Evolutionary conservation across 2,888 invertebrate species (phyloP).

Genomic region (Podabrus alpinus): DNA sequence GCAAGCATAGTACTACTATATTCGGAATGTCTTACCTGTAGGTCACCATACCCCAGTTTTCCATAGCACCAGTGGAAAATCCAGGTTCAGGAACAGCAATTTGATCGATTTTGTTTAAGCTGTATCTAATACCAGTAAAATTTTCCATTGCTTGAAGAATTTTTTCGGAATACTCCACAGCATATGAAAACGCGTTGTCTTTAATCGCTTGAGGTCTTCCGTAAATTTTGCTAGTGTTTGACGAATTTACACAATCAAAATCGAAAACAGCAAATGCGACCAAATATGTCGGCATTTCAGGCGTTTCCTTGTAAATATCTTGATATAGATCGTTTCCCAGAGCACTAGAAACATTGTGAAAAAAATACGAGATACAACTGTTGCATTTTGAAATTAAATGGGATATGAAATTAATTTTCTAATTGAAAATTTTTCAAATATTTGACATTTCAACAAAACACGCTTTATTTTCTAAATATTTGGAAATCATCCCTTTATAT

Average conservation of each 20-base stretch:
- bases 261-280: slow-evolving; percentile 82
- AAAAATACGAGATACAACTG: not conserved
- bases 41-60: slow-evolving; percentile 84
- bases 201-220: slow-evolving; percentile 55
- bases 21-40: slow-evolving; percentile 59
- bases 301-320: slow-evolving; percentile 49
- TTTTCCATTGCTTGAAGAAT: slow-evolving; percentile 58
- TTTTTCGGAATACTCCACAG: slow-evolving; percentile 53
- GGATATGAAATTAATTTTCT: not conserved
- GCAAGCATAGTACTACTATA: no score
- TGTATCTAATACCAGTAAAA: slow-evolving; percentile 62
- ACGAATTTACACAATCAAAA: slow-evolving; percentile 15
- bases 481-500: not conserved
- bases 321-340: slow-evolving; percentile 9
- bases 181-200: slow-evolving; percentile 50
- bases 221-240: slow-evolving; percentile 21
- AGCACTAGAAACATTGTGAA: slow-evolving; percentile 3
- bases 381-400: not conserved
- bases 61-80: slow-evolving; percentile 81
- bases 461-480: not conserved
- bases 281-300: slow-evolving; percentile 75
- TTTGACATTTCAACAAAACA: not conserved
- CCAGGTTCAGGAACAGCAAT: slow-evolving; percentile 70
- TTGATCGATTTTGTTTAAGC: slow-evolving; percentile 72
- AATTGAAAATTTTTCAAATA: not conserved